phyloP scores from a whole-genome alignment of 2,888 invertebrate genomes.

The Agonum fuliginosum region DNA sequence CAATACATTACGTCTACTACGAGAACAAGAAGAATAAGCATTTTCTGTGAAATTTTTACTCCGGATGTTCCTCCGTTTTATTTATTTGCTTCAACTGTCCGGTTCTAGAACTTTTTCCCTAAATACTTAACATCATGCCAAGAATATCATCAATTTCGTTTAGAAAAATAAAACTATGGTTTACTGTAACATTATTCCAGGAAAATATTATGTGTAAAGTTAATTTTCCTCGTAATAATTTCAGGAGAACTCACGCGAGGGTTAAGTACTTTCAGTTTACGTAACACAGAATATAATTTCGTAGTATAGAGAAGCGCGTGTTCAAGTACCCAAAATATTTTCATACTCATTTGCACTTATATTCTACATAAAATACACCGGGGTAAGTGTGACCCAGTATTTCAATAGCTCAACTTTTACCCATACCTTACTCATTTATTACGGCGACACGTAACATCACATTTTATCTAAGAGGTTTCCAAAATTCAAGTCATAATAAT shows the following conservation, averaged over 20 bases:
- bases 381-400: too few species aligned
- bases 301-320: neutral
- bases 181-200: too few species aligned
- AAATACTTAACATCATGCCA: too few species aligned
- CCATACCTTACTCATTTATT: too few species aligned
- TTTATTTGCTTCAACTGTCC: neutral
- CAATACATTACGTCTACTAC: conserved; percentile 1
- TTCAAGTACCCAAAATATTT: conserved; percentile 11
- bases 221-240: neutral
- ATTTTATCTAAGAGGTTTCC: too few species aligned
- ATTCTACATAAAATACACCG: too few species aligned
- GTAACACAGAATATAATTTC: neutral
- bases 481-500: too few species aligned
- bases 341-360: conserved; percentile 14
- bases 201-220: neutral
- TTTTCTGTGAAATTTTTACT: neutral
- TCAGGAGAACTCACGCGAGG: neutral
- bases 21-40: neutral
- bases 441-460: too few species aligned
- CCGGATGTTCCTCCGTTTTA: neutral
- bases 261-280: neutral
- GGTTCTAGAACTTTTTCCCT: neutral
- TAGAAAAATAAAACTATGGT: neutral
- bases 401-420: too few species aligned
- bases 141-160: too few species aligned